Percentiles rank a stretch among this genome's conserved stretches.
Conservation (phyloP, 2,888 invertebrate species). For the Lycophotia porphyrea region DNA sequence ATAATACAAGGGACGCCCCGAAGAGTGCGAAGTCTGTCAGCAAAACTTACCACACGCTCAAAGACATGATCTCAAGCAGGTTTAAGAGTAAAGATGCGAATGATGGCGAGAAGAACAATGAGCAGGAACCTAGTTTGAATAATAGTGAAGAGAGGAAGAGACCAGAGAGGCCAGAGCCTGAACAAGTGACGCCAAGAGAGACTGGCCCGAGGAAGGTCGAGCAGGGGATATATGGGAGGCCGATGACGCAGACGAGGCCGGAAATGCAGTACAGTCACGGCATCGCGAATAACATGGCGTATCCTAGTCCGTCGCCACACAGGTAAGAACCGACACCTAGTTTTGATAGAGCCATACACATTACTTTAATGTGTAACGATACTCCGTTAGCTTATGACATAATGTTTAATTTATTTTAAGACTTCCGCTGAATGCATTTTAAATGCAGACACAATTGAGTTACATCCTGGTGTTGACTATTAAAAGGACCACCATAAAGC, state of each 20-base stretch:
- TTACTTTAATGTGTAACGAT: conserved; percentile 23
- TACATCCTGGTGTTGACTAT: conserved; percentile 25
- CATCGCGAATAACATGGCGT: conserved; percentile 84
- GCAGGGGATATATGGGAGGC: conserved; percentile 91
- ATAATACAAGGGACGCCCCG: conserved; percentile 89
- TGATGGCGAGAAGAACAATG: conserved; percentile 87
- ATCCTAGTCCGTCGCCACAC: conserved; percentile 87
- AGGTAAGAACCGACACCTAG: conserved; percentile 72
- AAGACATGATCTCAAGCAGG: conserved; percentile 95
- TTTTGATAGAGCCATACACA: neutral
- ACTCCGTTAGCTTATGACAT: conserved; percentile 44
- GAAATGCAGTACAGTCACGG: conserved; percentile 87
- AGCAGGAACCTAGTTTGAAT: conserved; percentile 90
- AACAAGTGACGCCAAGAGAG: conserved; percentile 86
- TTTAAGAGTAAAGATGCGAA: conserved; percentile 92
- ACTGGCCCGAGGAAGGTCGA: conserved; percentile 87
- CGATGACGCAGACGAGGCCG: conserved; percentile 87
- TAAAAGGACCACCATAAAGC: conserved; percentile 18
- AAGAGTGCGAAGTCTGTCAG: conserved; percentile 92
- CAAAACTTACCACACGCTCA: conserved; percentile 95
- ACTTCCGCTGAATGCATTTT: conserved; percentile 46
- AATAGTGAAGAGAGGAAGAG: conserved; percentile 91
- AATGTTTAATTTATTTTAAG: conserved; percentile 40
- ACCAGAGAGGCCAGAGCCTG: conserved; percentile 83
- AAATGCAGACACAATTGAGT: conserved; percentile 12